Evolutionary conservation across 2,797 vertebrate species (phyloP), one percentile per base, ranked within the genome.

Genomic region (Cossypha polioptera): DNA sequence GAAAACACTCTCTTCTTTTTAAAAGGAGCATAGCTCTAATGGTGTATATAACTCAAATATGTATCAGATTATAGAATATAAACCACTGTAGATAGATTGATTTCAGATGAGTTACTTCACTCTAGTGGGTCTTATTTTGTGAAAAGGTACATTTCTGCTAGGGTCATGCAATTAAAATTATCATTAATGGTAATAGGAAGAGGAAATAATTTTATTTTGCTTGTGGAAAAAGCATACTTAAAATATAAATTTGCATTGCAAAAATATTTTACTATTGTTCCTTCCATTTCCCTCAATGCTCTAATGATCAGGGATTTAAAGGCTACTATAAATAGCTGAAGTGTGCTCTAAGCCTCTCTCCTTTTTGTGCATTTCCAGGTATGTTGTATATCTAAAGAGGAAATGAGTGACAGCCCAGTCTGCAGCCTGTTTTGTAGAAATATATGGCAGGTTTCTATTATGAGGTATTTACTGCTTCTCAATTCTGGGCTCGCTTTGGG

Each of bases 391-490:
- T 81, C 90, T 82, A 63, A 88, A 65, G 28, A 78, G 19, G 59
- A 84, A 88, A 79, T 71, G 77, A 96, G 33, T 92, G 92, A 88
- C 90, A 91, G 42, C 13, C 13, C 29, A 29, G 71, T 54, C 86
- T 87, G 71, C 42, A 92, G 59, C 54, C 48, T 76, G 31, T 71
- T 97, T 86, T 92, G 55, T 24, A 61, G 63, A 53, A 92, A 92
- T 88, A 87, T 89, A 88, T 76, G 57, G 54, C 59, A 57, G 45
- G 55, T 84, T 93, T 92, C 83, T 88, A 67, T 94, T 94, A 79
- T n/a, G 35, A 95, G 42, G 26, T 85, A 88, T 95, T 95, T 94
- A 86, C 74, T 88, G 74, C 40, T 94, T 24, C 47, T 89, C 83
- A 86, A 3, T 92, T 94, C 74, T 72, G 21, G 67, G 59, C 71